Percentiles rank a stretch among this genome's conserved stretches.
Evolutionary conservation across 2,113 vertebrate genomes (phyloP).

Genomic region (Phylloscopus trochiloides): DNA sequence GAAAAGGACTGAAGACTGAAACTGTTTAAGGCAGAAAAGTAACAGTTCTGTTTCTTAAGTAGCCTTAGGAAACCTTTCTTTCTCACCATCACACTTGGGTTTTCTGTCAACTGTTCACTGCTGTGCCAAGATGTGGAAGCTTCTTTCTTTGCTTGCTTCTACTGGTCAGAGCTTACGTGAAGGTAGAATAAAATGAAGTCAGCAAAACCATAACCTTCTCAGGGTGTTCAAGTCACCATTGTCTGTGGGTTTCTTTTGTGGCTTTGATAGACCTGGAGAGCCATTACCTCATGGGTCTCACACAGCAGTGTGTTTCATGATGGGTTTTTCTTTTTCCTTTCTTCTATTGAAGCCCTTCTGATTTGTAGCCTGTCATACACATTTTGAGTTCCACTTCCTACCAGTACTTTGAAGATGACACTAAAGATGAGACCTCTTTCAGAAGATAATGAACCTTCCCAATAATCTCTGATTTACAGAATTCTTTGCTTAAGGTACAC

Average conservation of each 20-base stretch:
- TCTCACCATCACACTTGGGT: background rate
- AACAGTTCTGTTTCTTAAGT: constrained; percentile 35
- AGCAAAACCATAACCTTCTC: background rate
- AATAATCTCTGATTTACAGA: background rate
- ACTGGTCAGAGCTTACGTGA: background rate
- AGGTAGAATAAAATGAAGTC: background rate
- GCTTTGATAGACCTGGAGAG: background rate
- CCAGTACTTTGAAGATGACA: background rate
- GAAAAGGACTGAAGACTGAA: background rate
- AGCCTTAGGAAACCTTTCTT: constrained; percentile 21
- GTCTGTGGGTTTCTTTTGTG: background rate
- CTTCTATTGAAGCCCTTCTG: background rate
- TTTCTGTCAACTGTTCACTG: constrained; percentile 5
- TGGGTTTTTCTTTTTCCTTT: background rate
- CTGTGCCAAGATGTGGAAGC: background rate
- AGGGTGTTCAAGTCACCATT: background rate
- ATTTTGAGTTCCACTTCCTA: background rate
- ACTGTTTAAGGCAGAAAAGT: constrained; percentile 4
- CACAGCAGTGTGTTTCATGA: accelerated
- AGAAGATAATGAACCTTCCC: background rate
- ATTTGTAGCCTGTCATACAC: background rate
- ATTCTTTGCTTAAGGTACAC: constrained; percentile 66
- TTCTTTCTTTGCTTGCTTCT: background rate
- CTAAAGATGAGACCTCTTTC: background rate
- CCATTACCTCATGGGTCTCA: background rate